Evolutionary conservation across 2,113 vertebrate species (phyloP), one percentile per base, ranked within the genome.

Genomic region (Plestiodon gilberti): DNA sequence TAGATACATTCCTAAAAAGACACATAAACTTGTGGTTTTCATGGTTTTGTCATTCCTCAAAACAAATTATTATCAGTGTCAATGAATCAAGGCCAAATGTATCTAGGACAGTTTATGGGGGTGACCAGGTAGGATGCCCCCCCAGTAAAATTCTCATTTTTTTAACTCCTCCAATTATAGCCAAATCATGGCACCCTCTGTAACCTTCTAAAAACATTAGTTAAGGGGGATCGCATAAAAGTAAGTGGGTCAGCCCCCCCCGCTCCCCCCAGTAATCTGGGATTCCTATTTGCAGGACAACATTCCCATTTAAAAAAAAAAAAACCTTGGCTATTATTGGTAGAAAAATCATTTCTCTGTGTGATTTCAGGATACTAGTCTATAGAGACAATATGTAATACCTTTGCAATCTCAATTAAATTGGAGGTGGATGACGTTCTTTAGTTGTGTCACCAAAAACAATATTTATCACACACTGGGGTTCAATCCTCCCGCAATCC

Each of bases 401-500:
- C 78, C 92, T 91, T 95, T 91, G 89, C 81, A 85, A 84, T 0
- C 4, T 71, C 87, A 93, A 91, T 95, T 83, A 89, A 70, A 80
- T 91, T 84, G 89, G 14, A 82, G 76, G 90, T 70, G 85, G 91
- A 93, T 91, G 93, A 92, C 93, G 89, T 76, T 87, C 87, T 93
- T 89, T 92, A 93, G 93, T 92, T 94, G 92, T 88, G 79, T 84
- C 88, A 81, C 77, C 55, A 74, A 93, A 94, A 92, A 91, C 61
- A 85, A 95, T 92, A 92, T 89, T 95, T 96, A 95, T 93, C 94
- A 89, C 89, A 91, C 88, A 89, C 87, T 87, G 89, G 87, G 91
- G 48, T 90, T 90, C 28, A 48, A 48, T 82, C 57, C 15, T 90
- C 22, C 43, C 43, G 43, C 43, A 48, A 48, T 48, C 43, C 43